These are phyloP conservation scores for Clarias pachynema DNA, from an alignment of 2,797 vertebrate genomes.

Conservation along the genomic window DNA sequence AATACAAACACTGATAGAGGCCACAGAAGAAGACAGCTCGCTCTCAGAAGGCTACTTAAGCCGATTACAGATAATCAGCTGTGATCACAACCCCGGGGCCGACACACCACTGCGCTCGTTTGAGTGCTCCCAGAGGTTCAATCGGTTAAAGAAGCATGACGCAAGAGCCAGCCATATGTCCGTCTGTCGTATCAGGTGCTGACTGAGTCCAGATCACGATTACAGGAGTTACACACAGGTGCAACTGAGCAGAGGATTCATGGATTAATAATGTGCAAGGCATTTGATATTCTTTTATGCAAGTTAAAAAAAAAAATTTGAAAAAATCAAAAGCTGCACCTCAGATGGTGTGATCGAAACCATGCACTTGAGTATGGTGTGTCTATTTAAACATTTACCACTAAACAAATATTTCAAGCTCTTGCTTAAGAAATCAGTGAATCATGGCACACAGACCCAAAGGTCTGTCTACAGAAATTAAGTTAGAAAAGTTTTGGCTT, in stretches of 20 bases:
- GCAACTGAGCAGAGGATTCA: not conserved
- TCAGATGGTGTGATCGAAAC: not conserved
- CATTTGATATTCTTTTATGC: not conserved
- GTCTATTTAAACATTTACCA: not conserved
- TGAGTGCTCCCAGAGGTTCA: conserved; percentile 63
- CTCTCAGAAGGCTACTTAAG: conserved; percentile 72
- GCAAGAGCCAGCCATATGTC: conserved; percentile 12
- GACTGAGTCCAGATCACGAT: not conserved
- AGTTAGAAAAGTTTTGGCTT: not conserved
- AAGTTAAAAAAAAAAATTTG: not conserved
- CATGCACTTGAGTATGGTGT: not conserved
- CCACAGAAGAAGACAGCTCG: conserved; percentile 48
- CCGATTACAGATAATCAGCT: conserved; percentile 75
- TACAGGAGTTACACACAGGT: not conserved
- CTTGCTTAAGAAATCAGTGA: not conserved
- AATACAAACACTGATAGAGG: conserved; percentile 46
- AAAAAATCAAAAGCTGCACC: not conserved
- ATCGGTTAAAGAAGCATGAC: conserved; percentile 71
- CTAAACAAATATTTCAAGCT: not conserved
- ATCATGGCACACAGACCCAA: not conserved
- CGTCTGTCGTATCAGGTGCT: not conserved
- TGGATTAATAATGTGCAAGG: not conserved
- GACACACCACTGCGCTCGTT: conserved; percentile 64
- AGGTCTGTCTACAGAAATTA: not conserved
- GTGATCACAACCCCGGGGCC: conserved; percentile 68